These are phyloP conservation scores for Butastur rufipennis DNA, from an alignment of 2,113 vertebrate species.

Conservation along the genomic window DNA sequence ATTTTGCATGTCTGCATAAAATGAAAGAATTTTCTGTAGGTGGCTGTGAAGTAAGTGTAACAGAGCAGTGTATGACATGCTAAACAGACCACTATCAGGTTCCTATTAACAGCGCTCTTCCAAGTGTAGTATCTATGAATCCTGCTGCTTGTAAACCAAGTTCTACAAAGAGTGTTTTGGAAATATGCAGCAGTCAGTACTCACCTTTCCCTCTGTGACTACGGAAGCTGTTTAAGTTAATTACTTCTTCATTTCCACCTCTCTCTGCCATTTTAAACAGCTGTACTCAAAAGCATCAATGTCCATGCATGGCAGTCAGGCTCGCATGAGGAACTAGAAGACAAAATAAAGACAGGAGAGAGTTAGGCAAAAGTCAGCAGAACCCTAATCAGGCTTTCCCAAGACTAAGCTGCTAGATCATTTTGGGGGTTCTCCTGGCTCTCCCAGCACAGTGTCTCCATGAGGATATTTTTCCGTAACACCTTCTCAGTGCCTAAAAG, in stretches of 20 bases:
- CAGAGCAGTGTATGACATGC: neutral
- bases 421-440: neutral
- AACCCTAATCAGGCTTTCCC: neutral
- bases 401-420: neutral
- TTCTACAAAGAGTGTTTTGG: neutral
- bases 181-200: neutral
- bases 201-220: constrained; percentile 85
- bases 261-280: constrained; percentile 85
- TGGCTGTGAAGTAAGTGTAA: neutral
- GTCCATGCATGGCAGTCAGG: constrained; percentile 44
- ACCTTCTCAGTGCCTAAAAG: neutral
- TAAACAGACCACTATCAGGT: neutral
- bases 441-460: neutral
- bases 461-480: neutral
- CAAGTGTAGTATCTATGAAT: neutral
- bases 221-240: constrained; percentile 85
- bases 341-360: neutral
- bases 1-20: neutral
- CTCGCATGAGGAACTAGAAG: constrained; percentile 26
- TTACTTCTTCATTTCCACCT: constrained; percentile 83
- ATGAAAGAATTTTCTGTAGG: neutral
- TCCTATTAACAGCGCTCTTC: neutral
- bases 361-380: neutral
- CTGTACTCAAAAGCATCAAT: constrained; percentile 24
- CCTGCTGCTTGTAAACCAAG: neutral